Conservation (phyloP, 1,140 invertebrate genomes). For the Ips nitidus region DNA sequence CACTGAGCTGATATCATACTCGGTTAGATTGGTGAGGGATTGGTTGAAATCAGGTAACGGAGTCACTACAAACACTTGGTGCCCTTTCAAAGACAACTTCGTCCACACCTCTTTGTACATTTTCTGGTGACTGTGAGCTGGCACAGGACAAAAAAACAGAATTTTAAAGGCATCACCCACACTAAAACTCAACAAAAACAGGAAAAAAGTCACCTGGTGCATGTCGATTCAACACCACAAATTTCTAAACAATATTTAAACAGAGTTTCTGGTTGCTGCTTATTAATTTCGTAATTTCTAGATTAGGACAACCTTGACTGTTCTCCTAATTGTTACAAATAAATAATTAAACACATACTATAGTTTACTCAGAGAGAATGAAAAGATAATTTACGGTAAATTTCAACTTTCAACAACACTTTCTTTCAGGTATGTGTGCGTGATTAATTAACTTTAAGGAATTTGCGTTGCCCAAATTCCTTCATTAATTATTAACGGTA, state of each 20-base stretch:
- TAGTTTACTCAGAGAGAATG: too few species aligned
- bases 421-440: slow-evolving; percentile 12
- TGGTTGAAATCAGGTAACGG: slow-evolving; percentile 18
- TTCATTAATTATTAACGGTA: slow-evolving; percentile 10
- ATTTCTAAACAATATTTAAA: too few species aligned
- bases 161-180: slow-evolving; percentile 50
- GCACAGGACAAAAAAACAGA: slow-evolving; percentile 53
- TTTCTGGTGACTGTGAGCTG: slow-evolving; percentile 60
- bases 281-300: too few species aligned
- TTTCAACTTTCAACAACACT: background rate
- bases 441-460: slow-evolving; percentile 8
- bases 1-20: slow-evolving; percentile 33
- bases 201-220: background rate
- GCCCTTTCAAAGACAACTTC: slow-evolving; percentile 34
- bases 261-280: too few species aligned
- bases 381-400: too few species aligned
- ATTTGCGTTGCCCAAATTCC: slow-evolving; percentile 9
- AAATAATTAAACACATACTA: too few species aligned
- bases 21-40: slow-evolving; percentile 14
- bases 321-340: too few species aligned
- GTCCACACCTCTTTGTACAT: slow-evolving; percentile 51
- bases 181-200: background rate
- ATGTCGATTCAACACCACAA: too few species aligned
- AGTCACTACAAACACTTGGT: slow-evolving; percentile 33
- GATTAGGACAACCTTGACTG: too few species aligned